Conservation (phyloP, 2,113 vertebrate genomes). For the Mesitornis unicolor region DNA sequence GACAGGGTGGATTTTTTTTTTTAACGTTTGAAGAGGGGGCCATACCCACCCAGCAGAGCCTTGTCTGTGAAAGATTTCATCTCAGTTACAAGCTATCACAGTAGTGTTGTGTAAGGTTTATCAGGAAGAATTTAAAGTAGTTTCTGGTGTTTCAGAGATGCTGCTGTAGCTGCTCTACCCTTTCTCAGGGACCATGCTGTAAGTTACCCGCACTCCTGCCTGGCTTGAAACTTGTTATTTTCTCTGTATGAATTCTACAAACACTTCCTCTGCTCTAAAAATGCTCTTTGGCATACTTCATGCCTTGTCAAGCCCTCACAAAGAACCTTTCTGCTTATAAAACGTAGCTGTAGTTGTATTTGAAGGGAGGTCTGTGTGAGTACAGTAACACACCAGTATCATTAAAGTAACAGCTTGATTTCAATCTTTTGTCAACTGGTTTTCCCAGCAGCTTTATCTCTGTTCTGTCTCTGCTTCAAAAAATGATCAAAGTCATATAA, state of each 20-base stretch:
- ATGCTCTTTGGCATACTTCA: neutral
- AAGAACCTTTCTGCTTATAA: neutral
- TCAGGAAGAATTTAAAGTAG: neutral
- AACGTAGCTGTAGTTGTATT: neutral
- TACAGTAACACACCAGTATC: neutral
- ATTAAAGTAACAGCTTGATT: conserved; percentile 1
- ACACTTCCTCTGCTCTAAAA: neutral
- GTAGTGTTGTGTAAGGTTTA: neutral
- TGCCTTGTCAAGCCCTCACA: neutral
- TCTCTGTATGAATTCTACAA: neutral
- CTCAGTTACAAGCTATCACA: neutral
- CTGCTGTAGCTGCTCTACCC: neutral
- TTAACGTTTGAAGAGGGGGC: neutral
- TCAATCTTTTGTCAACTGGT: neutral
- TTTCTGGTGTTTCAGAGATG: neutral
- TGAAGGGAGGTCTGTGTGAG: neutral
- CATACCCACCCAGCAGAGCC: neutral
- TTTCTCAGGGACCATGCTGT: neutral
- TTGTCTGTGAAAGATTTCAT: neutral
- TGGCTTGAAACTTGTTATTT: neutral
- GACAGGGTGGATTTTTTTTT: neutral
- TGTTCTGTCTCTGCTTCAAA: neutral
- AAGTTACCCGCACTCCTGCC: neutral
- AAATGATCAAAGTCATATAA: conserved; percentile 42
- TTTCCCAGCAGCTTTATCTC: conserved; percentile 29